Base-by-base conservation (phyloP, 2,888 invertebrate genomes). In the Oscheius sp. region DNA sequence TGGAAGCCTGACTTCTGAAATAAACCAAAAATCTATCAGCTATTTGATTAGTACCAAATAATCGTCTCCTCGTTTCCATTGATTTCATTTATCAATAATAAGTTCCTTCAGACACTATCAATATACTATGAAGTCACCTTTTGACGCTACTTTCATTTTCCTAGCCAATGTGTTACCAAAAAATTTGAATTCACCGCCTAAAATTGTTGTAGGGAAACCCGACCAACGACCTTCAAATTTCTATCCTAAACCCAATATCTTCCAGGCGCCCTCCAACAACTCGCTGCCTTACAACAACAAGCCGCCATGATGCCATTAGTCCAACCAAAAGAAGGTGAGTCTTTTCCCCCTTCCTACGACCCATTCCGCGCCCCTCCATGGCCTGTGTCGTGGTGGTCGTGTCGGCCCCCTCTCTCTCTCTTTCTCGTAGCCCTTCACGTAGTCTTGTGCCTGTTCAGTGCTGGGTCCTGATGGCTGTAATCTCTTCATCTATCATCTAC, bases 401-500 rank as follows among this genome's bases (percentile, higher is more conserved):
- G 57, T 56, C 32, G 57, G 38, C 30, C 24, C 36, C 26, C 36
- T 24, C 3, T 57, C 14, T 28, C 14, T 59, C 14, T 59, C 38
- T 5, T 33, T n/a, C 14, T n/a, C 20, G 17, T 41, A 12, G 30
- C 22, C 17, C 33, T 49, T 47, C 38, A n/a, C 41, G 41, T 45
- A 44, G 59, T 59, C 44, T 41, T 30, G 41, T 62, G 45, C 49
- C 22, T 49, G 63, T 80, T 75, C 71, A 82, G 82, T 81, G 72
- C 81, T 80, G 88, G 97, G 97, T 88, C 97, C 97, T 83, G 97
- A 98, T 90, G 98, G 97, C 87, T 97, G 97, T 91, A 98, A 98
- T 90, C 91, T 98, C 86, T 98, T 98, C 91, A 98, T 98, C 90
- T 98, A 98, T 90, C 98, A 98, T 90, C 92, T 98, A 89, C 98